Conservation (phyloP, 1,140 invertebrate species). For the Leucophenga varia region DNA sequence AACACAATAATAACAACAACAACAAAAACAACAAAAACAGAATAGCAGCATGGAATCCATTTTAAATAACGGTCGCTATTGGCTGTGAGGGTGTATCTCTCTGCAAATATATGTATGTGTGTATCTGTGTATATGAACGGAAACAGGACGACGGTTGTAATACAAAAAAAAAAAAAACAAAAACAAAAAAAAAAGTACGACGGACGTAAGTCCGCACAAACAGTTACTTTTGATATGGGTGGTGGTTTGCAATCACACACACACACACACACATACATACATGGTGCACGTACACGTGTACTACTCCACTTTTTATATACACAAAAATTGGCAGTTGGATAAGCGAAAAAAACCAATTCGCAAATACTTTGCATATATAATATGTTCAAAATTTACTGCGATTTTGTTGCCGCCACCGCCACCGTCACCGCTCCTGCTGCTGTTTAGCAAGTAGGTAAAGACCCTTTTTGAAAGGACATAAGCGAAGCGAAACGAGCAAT, state of each 20-base stretch:
- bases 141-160: no score
- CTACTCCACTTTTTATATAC: slow-evolving; percentile 37
- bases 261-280: slow-evolving; percentile 13
- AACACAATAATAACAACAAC: slow-evolving; percentile 41
- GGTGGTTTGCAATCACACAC: slow-evolving; percentile 16
- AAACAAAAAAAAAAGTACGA: no score
- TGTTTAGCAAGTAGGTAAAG: slow-evolving; percentile 45
- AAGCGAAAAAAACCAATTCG: slow-evolving; percentile 56
- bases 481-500: neutral
- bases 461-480: slow-evolving; percentile 37
- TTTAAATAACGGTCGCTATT: slow-evolving; percentile 40
- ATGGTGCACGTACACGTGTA: neutral
- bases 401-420: slow-evolving; percentile 30
- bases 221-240: no score
- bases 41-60: slow-evolving; percentile 35
- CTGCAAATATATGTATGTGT: no score
- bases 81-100: slow-evolving; percentile 22
- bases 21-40: slow-evolving; percentile 28
- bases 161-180: no score
- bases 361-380: slow-evolving; percentile 55
- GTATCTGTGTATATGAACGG: no score
- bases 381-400: slow-evolving; percentile 46
- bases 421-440: slow-evolving; percentile 7
- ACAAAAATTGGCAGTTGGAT: slow-evolving; percentile 56
- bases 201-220: no score